These are phyloP conservation scores for Stylophora pistillata DNA, from an alignment of 64 coral and sea anemone genomes.

Conservation along the genomic window DNA sequence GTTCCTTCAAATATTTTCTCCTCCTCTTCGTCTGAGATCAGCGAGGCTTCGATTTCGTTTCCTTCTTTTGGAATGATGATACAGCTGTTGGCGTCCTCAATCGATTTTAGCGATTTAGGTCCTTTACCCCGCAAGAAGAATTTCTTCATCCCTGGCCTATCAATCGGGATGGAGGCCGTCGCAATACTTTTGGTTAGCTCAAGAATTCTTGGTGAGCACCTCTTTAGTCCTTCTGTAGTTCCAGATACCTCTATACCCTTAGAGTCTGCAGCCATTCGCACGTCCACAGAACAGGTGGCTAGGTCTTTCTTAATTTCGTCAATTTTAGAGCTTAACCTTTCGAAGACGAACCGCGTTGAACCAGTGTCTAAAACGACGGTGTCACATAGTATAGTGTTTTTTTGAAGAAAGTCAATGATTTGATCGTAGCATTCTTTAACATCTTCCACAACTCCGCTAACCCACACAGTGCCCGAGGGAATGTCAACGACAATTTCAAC, in stretches of 20 bases:
- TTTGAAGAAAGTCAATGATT: not conserved
- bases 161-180: slow-evolving; percentile 9
- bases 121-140: slow-evolving; percentile 42
- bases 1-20: no score
- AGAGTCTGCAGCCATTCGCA: not conserved
- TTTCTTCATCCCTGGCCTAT: slow-evolving; percentile 71
- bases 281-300: not conserved
- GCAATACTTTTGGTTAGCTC: not conserved
- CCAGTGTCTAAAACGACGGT: not conserved
- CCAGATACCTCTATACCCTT: slow-evolving; percentile 48
- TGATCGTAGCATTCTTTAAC: slow-evolving; percentile 5
- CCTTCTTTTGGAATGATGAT: slow-evolving; percentile 10
- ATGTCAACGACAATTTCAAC: slow-evolving; percentile 31
- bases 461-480: slow-evolving; percentile 34
- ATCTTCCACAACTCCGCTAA: slow-evolving; percentile 38
- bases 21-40: not conserved
- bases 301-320: slow-evolving; percentile 34
- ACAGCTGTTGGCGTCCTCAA: slow-evolving; percentile 40
- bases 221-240: slow-evolving; percentile 28
- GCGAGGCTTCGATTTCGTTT: not conserved
- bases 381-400: slow-evolving; percentile 45
- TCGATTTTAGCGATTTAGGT: slow-evolving; percentile 5
- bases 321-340: slow-evolving; percentile 16
- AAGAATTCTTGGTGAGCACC: not conserved
- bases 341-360: slow-evolving; percentile 35